Percentiles rank a stretch among this genome's conserved stretches.
Conservation (phyloP, 2,888 invertebrate genomes). For the Brachylomia viminalis region DNA sequence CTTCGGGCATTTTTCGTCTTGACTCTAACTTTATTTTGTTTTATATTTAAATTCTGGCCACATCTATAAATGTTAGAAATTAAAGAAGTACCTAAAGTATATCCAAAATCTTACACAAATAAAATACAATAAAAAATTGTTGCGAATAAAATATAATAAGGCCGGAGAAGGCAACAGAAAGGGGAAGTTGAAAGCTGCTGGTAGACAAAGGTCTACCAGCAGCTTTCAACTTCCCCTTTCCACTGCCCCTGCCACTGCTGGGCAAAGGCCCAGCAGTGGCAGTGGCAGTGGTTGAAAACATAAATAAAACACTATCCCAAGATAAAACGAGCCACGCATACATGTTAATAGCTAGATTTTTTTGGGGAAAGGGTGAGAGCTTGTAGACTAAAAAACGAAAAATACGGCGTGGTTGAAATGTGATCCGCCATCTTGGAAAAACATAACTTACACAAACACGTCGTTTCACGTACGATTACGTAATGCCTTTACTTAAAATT, state of each 20-base stretch:
- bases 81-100: too few species aligned
- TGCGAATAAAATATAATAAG: not conserved
- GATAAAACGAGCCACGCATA: not conserved
- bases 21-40: not conserved
- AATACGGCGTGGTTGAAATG: constrained; percentile 24
- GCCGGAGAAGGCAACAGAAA: not conserved
- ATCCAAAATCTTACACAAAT: not conserved
- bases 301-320: not conserved
- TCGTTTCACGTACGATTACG: constrained; percentile 34
- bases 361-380: constrained; percentile 14
- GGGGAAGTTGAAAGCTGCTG: not conserved
- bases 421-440: constrained; percentile 44
- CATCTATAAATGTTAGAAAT: not conserved
- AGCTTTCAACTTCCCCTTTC: too few species aligned
- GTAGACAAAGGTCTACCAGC: too few species aligned
- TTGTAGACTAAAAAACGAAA: constrained; percentile 23
- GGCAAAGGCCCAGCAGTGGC: not conserved
- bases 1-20: not conserved
- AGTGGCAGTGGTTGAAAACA: not conserved
- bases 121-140: not conserved
- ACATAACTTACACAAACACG: constrained; percentile 50
- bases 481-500: constrained; percentile 30
- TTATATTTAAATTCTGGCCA: not conserved
- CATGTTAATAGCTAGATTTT: not conserved
- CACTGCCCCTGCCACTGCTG: too few species aligned